Evolutionary conservation across 1,140 invertebrate genomes (phyloP), one percentile per base, ranked within the genome.

Genomic region (Papilio polyxenes): DNA sequence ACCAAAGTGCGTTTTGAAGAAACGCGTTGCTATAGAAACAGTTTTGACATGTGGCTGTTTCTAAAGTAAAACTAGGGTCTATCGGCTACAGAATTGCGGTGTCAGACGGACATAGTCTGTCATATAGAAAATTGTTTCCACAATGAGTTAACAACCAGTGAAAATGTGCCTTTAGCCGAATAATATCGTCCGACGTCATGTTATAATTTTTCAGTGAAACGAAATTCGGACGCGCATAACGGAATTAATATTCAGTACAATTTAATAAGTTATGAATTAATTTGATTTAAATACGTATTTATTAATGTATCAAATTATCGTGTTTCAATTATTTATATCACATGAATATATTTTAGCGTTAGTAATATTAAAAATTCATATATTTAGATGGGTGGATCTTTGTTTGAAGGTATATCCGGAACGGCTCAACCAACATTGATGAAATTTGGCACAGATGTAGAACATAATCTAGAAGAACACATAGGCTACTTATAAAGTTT

Each of bases 131-230:
- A 53, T 4, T 15, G 17, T 20, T 59, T 9, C 9, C n/a, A 8
- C 0, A 17, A 15, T 6, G 17, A 59, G 7, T 8, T 8, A 59
- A n/a, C 17, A 44, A n/a, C 1, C 56, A 59, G 17, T 59, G 56
- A 2, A 59, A 59, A 59, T 0, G 4, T n/a, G 17, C 56, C 56
- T 20, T 59, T 59, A 59, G n/a, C 56, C 7, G 37, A n/a, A 75
- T 53, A 23, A 77, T 77, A 56, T 37, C 74, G 74, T 75, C 40
- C 44, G 8, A 75, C 74, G 74, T 48, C 8, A 75, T 48, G 74
- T 75, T 48, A 75, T 75, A 75, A 74, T 74, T 74, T 44, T 8
- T 20, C 44, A 20, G 40, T 49, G 40, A 75, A 49, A 49, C 10
- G 37, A 75, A 37, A 17, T 72, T 40, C 65, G 4, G 23, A 65